Evolutionary conservation across 2,113 vertebrate species (phyloP), one percentile per base, ranked within the genome.

Genomic region (Planiliza haematocheilus): DNA sequence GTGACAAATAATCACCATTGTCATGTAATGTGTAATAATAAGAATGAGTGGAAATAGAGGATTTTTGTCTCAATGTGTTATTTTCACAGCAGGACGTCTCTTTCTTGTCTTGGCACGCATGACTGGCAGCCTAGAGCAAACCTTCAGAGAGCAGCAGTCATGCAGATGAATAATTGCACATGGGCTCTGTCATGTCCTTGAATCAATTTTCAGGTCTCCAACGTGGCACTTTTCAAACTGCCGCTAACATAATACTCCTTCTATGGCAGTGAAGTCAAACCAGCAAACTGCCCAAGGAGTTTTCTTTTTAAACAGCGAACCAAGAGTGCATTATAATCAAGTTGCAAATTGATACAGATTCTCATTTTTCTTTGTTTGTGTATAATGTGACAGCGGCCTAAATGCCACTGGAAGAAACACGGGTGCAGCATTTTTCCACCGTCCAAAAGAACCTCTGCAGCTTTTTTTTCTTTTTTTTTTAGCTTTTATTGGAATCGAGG

Each of bases 211-310:
- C 51, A 53, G 20, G 60, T 81, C 70, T n/a, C 21, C 30, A 20
- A 58, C 62, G n/a, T 73, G 78, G 64, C 71, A 57, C 56, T 74
- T 72, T 75, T 80, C 58, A 81, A 66, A 73, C 81, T 50, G 66
- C 43, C 13, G 5, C 53, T 9, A 42, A 70, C 49, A 75, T n/a
- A 18, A 9, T 21, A 16, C 8, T 74, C 46, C 50, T 70, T 63
- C 56, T 24, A 21, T 2, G 13, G 7, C 36, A 18, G 16, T 14
- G 16, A 53, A 7, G 18, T 59, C 49, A 66, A 34, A 63, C 21
- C 3, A 43, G 46, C 24, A 2, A 74, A 62, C 42, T 14, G 24
- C 12, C 3, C 5, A 45, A 36, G 4, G 16, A 51, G 58, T 24
- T 70, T n/a, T 4, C 10, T 57, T 7, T 30, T 13, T 30, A 2